Conservation (phyloP, 2,888 invertebrate species). For the Lycia hirtaria region DNA sequence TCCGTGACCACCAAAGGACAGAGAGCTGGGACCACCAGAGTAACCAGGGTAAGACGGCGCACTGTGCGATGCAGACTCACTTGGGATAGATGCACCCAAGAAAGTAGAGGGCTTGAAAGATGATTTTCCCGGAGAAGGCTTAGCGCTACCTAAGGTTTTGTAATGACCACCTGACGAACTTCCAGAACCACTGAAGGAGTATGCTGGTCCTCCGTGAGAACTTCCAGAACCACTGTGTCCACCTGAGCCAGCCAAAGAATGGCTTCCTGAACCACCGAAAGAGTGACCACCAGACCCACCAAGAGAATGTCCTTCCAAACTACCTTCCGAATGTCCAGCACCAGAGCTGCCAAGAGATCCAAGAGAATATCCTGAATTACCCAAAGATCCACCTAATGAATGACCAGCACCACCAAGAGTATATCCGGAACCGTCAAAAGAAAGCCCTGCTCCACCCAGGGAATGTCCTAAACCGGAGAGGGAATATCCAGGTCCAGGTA, state of each 20-base stretch:
- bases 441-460: slow-evolving; percentile 42
- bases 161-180: slow-evolving; percentile 45
- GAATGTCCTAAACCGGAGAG: slow-evolving; percentile 34
- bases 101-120: slow-evolving; percentile 79
- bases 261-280: slow-evolving; percentile 29
- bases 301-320: slow-evolving; percentile 44
- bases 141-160: slow-evolving; percentile 55
- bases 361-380: slow-evolving; percentile 40
- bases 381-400: slow-evolving; percentile 50
- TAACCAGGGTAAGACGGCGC: slow-evolving; percentile 61
- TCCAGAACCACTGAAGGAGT: slow-evolving; percentile 54
- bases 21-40: slow-evolving; percentile 57
- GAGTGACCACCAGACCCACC: slow-evolving; percentile 29
- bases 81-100: slow-evolving; percentile 70
- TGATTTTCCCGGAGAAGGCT: slow-evolving; percentile 62
- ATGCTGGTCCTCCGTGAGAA: slow-evolving; percentile 49
- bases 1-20: slow-evolving; percentile 57
- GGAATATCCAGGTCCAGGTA: slow-evolving; percentile 46
- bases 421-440: slow-evolving; percentile 48
- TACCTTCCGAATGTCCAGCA: slow-evolving; percentile 29
- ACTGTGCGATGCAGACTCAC: slow-evolving; percentile 63
- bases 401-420: slow-evolving; percentile 34
- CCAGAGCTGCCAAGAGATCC: slow-evolving; percentile 36
- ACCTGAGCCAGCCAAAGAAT: slow-evolving; percentile 36
- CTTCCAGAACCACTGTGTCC: slow-evolving; percentile 43